Evolutionary conservation across 2,113 vertebrate species (phyloP).

Genomic region (Oreochromis spilurus): DNA sequence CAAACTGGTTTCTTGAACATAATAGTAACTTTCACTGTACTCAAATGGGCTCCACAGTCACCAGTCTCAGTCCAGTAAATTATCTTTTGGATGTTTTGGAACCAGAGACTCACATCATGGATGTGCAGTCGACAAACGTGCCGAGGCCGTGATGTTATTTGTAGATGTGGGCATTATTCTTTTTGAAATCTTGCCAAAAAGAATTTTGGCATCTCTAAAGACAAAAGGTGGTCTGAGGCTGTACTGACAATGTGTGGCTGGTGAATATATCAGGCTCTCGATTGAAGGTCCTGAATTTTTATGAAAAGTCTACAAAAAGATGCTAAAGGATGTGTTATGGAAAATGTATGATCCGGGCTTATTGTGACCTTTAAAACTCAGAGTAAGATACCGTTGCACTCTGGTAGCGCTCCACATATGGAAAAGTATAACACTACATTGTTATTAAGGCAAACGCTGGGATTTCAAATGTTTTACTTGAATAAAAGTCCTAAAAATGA

Average conservation of each 20-base stretch:
- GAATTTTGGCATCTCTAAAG: not conserved
- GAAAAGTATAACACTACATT: not conserved
- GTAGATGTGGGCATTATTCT: not conserved
- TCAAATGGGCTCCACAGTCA: not conserved
- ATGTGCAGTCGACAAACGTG: not conserved
- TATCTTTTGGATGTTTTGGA: not conserved
- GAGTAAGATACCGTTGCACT: not conserved
- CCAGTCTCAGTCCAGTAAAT: not conserved
- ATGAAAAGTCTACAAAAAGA: not conserved
- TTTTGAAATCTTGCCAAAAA: not conserved
- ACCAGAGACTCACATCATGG: not conserved
- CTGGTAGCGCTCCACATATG: not conserved
- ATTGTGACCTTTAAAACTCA: not conserved
- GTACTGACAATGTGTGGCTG: not conserved
- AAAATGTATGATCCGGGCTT: not conserved
- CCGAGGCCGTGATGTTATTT: accelerated
- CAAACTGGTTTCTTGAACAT: not conserved
- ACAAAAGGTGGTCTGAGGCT: not conserved
- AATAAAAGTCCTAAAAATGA: not conserved
- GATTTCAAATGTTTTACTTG: not conserved
- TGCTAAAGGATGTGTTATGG: not conserved
- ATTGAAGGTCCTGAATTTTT: not conserved
- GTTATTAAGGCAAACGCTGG: not conserved
- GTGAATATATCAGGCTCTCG: not conserved
- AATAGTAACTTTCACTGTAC: not conserved